These are phyloP conservation scores for Serranus cabrilla DNA, from an alignment of 2,797 vertebrate species.

Conservation along the genomic window DNA sequence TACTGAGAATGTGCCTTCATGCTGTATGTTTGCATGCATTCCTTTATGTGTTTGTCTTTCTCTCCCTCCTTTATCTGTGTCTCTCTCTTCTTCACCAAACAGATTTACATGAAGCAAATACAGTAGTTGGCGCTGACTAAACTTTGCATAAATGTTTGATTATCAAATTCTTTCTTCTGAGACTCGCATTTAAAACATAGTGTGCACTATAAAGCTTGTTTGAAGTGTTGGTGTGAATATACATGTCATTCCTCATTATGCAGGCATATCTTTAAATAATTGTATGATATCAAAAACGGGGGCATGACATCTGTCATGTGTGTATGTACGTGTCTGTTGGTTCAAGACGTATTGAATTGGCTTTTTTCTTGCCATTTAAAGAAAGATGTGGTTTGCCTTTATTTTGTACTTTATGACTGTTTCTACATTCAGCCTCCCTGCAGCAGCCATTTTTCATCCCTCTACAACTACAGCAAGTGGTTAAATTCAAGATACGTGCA, in stretches of 20 bases:
- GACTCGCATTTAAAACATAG: background rate
- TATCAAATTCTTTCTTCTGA: slow-evolving; percentile 10
- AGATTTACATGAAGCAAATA: background rate
- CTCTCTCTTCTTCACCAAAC: background rate
- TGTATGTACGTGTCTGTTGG: no score
- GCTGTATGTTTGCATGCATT: background rate
- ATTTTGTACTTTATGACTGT: background rate
- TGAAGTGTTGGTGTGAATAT: background rate
- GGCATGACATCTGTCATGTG: no score
- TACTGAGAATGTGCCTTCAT: background rate
- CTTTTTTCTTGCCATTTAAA: background rate
- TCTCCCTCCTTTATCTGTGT: background rate
- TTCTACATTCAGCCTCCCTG: background rate
- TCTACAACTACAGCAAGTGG: slow-evolving; percentile 1
- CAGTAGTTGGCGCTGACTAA: background rate
- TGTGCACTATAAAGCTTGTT: background rate
- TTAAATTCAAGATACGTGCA: slow-evolving; percentile 13
- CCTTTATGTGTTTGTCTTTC: background rate
- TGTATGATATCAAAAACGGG: no score
- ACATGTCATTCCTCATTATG: no score
- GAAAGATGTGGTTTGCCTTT: background rate
- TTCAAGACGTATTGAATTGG: background rate
- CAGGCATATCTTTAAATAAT: no score
- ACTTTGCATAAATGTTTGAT: slow-evolving; percentile 20
- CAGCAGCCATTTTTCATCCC: slow-evolving; percentile 13